Percentiles rank a stretch among this genome's conserved stretches.
Evolutionary conservation across 2,797 vertebrate species (phyloP).

Genomic region (Leptatherina wallacei): DNA sequence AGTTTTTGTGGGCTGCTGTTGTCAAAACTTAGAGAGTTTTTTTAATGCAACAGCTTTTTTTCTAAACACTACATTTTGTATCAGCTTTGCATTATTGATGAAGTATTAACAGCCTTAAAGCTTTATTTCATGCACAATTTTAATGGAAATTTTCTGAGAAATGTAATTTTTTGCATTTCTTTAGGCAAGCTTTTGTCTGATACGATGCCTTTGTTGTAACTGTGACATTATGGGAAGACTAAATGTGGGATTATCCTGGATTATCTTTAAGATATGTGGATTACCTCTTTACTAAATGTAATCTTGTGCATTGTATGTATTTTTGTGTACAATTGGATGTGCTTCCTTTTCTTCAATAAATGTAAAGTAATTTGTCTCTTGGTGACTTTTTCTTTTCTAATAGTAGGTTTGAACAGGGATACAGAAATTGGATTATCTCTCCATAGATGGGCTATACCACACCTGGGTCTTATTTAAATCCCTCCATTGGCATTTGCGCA

Average conservation of each 20-base stretch:
- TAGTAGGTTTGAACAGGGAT: neutral
- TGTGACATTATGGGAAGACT: conserved; percentile 63
- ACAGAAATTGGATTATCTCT: neutral
- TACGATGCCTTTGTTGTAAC: conserved; percentile 58
- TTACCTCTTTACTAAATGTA: conserved; percentile 72
- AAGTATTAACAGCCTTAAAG: conserved; percentile 68
- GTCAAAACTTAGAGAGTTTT: conserved; percentile 42
- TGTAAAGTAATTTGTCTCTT: conserved; percentile 41
- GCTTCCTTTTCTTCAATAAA: conserved; percentile 78
- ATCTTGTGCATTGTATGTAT: conserved; percentile 65
- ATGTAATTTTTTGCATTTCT: conserved; percentile 62
- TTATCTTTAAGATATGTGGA: conserved; percentile 69
- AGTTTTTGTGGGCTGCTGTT: conserved; percentile 45
- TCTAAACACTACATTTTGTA: conserved; percentile 44
- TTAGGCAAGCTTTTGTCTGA: conserved; percentile 43
- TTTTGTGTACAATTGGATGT: conserved; percentile 51
- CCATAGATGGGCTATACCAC: neutral
- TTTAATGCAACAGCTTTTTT: conserved; percentile 25
- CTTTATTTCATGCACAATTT: conserved; percentile 55
- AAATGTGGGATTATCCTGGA: conserved; percentile 74
- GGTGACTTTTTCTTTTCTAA: neutral
- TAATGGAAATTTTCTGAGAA: conserved; percentile 37
- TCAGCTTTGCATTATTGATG: conserved; percentile 39
- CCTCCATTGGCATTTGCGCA: neutral
- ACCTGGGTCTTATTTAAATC: neutral